Conservation (phyloP, 2,113 vertebrate species). For the Vulpes ferrilata region DNA sequence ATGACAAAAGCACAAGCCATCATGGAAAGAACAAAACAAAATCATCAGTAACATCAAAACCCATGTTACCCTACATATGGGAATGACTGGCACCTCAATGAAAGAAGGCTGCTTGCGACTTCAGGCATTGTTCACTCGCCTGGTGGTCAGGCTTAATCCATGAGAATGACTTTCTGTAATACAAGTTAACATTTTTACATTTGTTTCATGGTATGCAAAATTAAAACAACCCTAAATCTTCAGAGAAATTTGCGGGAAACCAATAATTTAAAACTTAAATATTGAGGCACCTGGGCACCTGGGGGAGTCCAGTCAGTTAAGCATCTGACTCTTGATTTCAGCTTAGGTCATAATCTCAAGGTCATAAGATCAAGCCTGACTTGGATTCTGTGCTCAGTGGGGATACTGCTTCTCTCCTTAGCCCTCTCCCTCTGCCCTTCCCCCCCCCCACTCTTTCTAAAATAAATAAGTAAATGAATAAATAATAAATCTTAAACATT, state of each 20-base stretch:
- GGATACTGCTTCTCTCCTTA: not conserved
- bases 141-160: not conserved
- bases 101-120: not conserved
- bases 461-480: not conserved
- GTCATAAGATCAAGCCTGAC: not conserved
- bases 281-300: not conserved
- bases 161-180: not conserved
- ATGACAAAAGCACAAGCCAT: not conserved
- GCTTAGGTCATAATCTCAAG: not conserved
- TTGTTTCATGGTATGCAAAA: not conserved
- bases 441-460: not conserved
- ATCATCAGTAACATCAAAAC: not conserved
- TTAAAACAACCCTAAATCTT: not conserved
- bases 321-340: not conserved
- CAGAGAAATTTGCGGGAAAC: not conserved
- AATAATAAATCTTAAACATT: not conserved
- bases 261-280: not conserved
- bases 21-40: not conserved
- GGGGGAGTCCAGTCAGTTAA: not conserved
- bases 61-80: accelerated
- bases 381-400: not conserved
- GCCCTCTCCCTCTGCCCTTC: not conserved
- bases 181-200: not conserved
- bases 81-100: not conserved
- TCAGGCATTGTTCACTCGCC: not conserved